Evolutionary conservation across 2,113 vertebrate genomes (phyloP).

Genomic region (Pleuronectes platessa): DNA sequence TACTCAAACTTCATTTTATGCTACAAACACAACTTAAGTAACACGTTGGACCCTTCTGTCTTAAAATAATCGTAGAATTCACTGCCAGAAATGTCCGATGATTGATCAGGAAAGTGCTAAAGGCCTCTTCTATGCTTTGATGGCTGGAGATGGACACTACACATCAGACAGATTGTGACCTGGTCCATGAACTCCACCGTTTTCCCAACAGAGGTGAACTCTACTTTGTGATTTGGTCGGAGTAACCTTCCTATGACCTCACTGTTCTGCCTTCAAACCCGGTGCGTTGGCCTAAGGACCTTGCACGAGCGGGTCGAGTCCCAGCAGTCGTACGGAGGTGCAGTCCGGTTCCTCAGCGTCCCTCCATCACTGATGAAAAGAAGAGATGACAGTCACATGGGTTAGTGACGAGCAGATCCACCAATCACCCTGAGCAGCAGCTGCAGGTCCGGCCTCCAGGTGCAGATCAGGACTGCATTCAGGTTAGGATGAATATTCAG

Average conservation of each 20-base stretch:
- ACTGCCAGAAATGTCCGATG: not conserved
- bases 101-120: not conserved
- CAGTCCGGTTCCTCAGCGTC: not conserved
- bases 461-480: not conserved
- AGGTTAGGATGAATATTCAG: too few relatives aligned
- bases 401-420: not conserved
- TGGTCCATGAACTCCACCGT: not conserved
- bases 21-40: not conserved
- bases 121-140: not conserved
- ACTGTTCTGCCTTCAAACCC: too few relatives aligned
- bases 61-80: too few relatives aligned
- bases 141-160: too few relatives aligned
- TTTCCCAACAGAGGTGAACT: not conserved
- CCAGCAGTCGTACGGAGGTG: not conserved
- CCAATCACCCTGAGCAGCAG: not conserved
- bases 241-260: not conserved
- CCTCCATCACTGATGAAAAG: conserved; percentile 11
- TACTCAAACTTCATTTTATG: not conserved
- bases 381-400: not conserved
- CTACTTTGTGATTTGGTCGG: not conserved
- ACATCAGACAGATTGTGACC: not conserved
- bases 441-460: not conserved
- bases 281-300: not conserved
- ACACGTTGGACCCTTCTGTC: not conserved
- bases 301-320: not conserved